Evolutionary conservation across 1,140 invertebrate genomes (phyloP).

Genomic region (Drosophila auraria): DNA sequence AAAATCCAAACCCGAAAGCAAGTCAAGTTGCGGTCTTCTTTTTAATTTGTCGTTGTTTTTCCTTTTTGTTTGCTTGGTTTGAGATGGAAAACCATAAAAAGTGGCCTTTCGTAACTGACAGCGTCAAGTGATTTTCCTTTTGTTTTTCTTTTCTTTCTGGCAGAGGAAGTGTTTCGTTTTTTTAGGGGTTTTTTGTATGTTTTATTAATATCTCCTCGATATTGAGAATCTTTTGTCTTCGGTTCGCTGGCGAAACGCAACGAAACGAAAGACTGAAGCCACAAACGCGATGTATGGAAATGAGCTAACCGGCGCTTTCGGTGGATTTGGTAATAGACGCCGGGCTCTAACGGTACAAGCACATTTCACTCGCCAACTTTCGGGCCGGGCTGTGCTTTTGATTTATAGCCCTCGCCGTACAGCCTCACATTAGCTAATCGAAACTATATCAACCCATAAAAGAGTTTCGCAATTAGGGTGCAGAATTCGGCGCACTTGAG

Average conservation of each 20-base stretch:
- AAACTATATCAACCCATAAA: conserved; percentile 46
- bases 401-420: conserved; percentile 47
- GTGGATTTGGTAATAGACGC: conserved; percentile 64
- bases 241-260: conserved; percentile 52
- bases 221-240: conserved; percentile 53
- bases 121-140: conserved; percentile 68
- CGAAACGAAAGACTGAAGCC: conserved; percentile 69
- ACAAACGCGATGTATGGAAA: conserved; percentile 60
- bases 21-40: conserved; percentile 51
- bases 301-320: conserved; percentile 44
- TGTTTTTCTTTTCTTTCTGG: conserved; percentile 27
- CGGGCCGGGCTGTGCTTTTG: conserved; percentile 40
- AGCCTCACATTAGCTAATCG: conserved; percentile 73
- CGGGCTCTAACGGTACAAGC: conserved; percentile 45
- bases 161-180: conserved; percentile 40
- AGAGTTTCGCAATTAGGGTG: conserved; percentile 42
- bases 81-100: conserved; percentile 67
- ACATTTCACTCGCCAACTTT: conserved; percentile 49
- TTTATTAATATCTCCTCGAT: conserved; percentile 25
- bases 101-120: conserved; percentile 53
- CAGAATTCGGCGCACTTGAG: conserved; percentile 46
- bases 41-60: conserved; percentile 12
- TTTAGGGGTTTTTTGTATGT: conserved; percentile 13
- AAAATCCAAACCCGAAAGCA: conserved; percentile 40
- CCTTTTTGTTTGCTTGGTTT: conserved; percentile 34